Percentiles rank a stretch among this genome's conserved stretches.
Evolutionary conservation across 2,888 invertebrate species (phyloP).

Genomic region (Torymus texanus): DNA sequence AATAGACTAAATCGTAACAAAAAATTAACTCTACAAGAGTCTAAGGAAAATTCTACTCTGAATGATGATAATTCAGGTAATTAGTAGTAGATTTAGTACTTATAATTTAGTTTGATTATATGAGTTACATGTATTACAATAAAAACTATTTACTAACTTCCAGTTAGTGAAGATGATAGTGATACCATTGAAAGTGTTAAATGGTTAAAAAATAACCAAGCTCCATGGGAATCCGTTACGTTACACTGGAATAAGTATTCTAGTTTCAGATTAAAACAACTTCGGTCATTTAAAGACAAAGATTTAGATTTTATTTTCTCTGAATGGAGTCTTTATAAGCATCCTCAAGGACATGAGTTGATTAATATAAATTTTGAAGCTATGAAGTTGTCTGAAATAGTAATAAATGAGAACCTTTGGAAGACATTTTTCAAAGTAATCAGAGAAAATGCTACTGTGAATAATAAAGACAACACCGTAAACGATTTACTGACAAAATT

Average conservation of each 20-base stretch:
- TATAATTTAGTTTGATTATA: no score
- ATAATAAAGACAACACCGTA: neutral
- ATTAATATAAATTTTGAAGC: neutral
- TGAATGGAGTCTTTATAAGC: neutral
- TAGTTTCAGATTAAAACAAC: no score
- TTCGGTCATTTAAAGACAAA: neutral
- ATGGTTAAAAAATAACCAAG: constrained; percentile 6
- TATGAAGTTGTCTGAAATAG: no score
- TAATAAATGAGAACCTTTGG: neutral
- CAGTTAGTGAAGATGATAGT: neutral
- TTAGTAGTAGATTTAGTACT: no score
- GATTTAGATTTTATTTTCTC: neutral
- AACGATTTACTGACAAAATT: neutral
- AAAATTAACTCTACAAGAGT: no score
- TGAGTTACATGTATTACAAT: no score
- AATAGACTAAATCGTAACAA: no score
- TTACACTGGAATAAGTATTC: constrained; percentile 14
- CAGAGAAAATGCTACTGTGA: neutral
- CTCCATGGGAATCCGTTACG: neutral
- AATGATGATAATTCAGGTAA: no score
- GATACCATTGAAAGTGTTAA: neutral
- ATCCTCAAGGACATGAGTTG: constrained; percentile 1
- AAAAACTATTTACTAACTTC: no score
- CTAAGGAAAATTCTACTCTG: no score
- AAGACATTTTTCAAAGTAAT: no score